Evolutionary conservation across 2,797 vertebrate genomes (phyloP).

Genomic region (Ciconia nigra): DNA sequence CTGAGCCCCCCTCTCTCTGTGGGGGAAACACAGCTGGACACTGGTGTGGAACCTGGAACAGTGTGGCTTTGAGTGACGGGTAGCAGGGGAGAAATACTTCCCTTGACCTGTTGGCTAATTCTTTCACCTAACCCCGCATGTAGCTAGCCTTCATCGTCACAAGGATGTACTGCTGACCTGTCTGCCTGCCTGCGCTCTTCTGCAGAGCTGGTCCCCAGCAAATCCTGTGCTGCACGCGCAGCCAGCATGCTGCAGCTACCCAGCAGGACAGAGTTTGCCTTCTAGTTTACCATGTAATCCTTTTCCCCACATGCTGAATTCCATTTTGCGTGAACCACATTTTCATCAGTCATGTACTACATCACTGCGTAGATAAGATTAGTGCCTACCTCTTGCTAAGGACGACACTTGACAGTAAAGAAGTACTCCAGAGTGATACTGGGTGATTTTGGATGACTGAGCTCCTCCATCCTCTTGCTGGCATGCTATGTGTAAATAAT

Average conservation of each 20-base stretch:
- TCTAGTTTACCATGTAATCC: not conserved
- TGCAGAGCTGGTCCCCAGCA: not conserved
- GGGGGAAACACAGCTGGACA: not conserved
- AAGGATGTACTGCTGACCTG: not conserved
- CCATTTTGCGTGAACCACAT: not conserved
- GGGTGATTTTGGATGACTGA: not conserved
- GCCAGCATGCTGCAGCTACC: not conserved
- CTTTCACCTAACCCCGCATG: not conserved
- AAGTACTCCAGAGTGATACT: not conserved
- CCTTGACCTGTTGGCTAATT: not conserved
- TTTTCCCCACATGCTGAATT: not conserved
- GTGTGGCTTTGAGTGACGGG: not conserved
- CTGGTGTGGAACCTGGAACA: not conserved
- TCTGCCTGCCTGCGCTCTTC: not conserved
- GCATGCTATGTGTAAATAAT: not conserved
- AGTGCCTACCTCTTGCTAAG: not conserved
- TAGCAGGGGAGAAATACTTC: not conserved
- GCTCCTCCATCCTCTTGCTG: not conserved
- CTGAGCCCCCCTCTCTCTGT: not conserved
- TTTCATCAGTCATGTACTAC: not conserved
- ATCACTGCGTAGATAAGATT: not conserved
- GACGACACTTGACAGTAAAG: not conserved
- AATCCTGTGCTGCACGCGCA: not conserved
- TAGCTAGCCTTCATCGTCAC: not conserved
- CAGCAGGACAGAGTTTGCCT: not conserved